phyloP scores from a whole-genome alignment of 2,888 invertebrate species.

The Neoscelio sp. region DNA sequence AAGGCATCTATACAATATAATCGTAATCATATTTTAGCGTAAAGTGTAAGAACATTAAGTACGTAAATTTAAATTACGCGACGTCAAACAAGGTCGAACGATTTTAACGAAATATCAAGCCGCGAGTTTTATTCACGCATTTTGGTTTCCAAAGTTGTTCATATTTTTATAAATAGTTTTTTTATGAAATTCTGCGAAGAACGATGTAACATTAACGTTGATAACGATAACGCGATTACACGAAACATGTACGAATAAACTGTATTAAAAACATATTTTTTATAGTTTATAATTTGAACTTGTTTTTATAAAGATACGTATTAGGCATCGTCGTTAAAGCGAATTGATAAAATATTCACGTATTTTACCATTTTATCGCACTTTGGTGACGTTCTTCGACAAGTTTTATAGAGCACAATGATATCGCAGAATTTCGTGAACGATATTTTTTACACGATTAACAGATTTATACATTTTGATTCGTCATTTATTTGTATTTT shows the following conservation, averaged over 20 bases:
- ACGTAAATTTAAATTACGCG: constrained; percentile 54
- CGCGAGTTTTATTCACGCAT: too few species aligned
- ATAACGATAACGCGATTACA: background rate
- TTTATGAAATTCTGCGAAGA: background rate
- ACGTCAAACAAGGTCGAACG: constrained; percentile 24
- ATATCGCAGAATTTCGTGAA: background rate
- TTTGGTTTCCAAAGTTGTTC: too few species aligned
- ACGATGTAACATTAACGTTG: background rate
- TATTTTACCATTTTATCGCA: constrained; percentile 14
- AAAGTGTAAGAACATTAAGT: constrained; percentile 55
- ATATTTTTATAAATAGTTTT: too few species aligned
- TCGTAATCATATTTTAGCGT: constrained; percentile 75
- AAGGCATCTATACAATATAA: constrained; percentile 75
- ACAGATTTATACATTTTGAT: too few species aligned
- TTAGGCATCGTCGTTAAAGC: constrained; percentile 12
- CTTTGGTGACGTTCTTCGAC: constrained; percentile 7
- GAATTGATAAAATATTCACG: constrained; percentile 23
- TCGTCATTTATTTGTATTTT: too few species aligned
- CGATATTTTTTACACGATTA: too few species aligned
- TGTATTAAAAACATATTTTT: constrained; percentile 13
- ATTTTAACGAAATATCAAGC: background rate
- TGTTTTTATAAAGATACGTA: constrained; percentile 22
- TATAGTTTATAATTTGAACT: constrained; percentile 18
- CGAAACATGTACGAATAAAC: background rate
- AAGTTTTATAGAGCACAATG: constrained; percentile 1